Base-by-base conservation (phyloP, 2,888 invertebrate genomes). In the Ophion obscuratus region DNA sequence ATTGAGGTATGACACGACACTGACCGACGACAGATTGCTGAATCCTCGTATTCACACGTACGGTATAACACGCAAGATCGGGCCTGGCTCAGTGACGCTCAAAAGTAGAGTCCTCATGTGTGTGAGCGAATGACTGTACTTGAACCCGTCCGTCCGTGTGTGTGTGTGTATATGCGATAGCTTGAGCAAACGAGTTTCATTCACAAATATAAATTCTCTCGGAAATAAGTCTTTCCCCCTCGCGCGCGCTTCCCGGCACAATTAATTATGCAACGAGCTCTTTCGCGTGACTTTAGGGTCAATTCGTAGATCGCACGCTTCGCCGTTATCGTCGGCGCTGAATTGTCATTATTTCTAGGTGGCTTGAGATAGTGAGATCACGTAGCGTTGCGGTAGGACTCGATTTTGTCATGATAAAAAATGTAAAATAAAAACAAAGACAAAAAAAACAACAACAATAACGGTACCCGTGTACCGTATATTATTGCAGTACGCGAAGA, bases 251-350 rank as follows among this genome's bases (percentile, higher is more conserved):
- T 81, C 66, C 74, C 36, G 77, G 36, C 53, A 14, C 59, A 75
- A 78, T 81, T 67, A 31, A 83, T 75, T 78, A 68, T 57, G 20
- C 76, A 64, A 73, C 31, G 83, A 53, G 64, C 76, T 36, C 24
- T 70, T 59, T 75, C 70, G 14, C 31, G 31, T 31, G 76, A 57
- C 73, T 77, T 73, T n/a, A 59, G 31, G 68, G 36, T 75, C 83
- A 59, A 74, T 59, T 53, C 74, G 53, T 40, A 20, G 17, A 14
- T 31, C 14, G 11, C 64, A 17, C 64, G n/a, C 31, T 76, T 59
- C 57, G 53, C 36, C 36, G 17, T n/a, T 57, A 59, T 67, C 57
- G 24, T 53, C 24, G 14, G 9, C 11, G 47, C 36, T 57, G 31
- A 71, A 64, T 80, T 27, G 44, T 71, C 47, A 57, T 73, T 76